phyloP scores from a whole-genome alignment of 1,140 invertebrate species.

The Drosophila bocki region DNA sequence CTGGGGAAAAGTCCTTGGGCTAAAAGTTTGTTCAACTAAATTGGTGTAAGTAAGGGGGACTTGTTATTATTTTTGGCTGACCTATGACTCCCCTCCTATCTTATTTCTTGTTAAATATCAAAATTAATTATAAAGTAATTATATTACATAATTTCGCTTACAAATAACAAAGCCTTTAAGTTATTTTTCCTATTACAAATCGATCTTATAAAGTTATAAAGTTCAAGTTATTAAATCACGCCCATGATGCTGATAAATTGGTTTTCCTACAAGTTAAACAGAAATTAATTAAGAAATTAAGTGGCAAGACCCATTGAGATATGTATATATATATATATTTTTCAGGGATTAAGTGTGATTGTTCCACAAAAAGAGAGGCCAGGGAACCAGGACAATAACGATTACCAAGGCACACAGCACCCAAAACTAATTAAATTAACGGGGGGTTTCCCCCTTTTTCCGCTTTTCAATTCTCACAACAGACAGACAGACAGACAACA shows the following conservation, averaged over 20 bases:
- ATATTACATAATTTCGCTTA: not conserved
- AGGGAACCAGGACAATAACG: slow-evolving; percentile 12
- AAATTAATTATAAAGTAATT: not conserved
- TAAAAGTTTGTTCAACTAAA: not conserved
- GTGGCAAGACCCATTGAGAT: not conserved
- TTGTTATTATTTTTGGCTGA: too few species aligned
- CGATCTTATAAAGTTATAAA: not conserved
- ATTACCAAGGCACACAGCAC: slow-evolving; percentile 16
- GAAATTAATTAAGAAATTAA: slow-evolving; percentile 32
- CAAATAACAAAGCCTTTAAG: not conserved
- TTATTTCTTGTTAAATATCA: too few species aligned
- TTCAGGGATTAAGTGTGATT: slow-evolving; percentile 22
- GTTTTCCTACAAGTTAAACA: slow-evolving; percentile 1
- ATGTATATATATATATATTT: not conserved
- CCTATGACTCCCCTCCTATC: not conserved
- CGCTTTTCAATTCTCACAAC: not conserved
- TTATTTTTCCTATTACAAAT: not conserved
- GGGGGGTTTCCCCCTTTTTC: slow-evolving; percentile 8
- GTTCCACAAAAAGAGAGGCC: not conserved
- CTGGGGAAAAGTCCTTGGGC: not conserved
- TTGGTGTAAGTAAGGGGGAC: not conserved
- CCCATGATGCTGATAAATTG: not conserved
- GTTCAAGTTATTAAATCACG: not conserved
- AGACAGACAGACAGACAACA: slow-evolving; percentile 29
- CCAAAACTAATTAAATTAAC: slow-evolving; percentile 78